Percentiles rank a stretch among this genome's conserved stretches.
phyloP scores from a whole-genome alignment of 2,888 invertebrate species.

The Odontothrips loti region DNA sequence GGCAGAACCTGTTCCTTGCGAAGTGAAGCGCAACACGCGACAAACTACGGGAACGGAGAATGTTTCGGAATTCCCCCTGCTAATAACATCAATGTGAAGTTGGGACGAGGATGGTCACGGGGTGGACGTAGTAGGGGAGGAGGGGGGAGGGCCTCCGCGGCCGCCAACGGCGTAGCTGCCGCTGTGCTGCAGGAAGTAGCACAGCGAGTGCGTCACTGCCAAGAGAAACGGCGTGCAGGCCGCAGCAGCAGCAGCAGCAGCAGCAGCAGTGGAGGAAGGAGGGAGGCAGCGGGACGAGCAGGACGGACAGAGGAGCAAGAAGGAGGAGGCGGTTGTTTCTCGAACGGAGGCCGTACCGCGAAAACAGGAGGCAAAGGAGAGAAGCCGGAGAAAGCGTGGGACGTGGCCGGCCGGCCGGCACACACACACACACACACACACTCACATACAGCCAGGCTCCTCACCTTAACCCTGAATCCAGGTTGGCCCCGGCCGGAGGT shows the following conservation, averaged over 20 bases:
- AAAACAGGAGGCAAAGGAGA: neutral
- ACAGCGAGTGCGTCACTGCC: neutral
- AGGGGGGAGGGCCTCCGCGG: neutral
- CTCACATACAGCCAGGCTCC: neutral
- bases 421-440: slow-evolving; percentile 8
- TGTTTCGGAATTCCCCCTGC: no score
- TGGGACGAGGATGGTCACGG: neutral
- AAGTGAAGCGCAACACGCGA: no score
- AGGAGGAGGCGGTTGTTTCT: neutral
- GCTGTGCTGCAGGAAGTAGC: neutral
- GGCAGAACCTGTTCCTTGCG: no score
- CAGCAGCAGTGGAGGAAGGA: neutral
- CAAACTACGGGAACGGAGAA: no score
- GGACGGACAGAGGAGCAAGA: neutral
- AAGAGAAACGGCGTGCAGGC: neutral
- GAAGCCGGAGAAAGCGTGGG: slow-evolving; percentile 23
- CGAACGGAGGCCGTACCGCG: neutral
- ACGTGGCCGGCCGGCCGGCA: neutral
- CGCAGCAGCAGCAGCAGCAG: neutral
- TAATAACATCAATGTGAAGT: no score
- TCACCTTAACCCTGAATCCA: slow-evolving; percentile 20
- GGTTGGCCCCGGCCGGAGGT: neutral
- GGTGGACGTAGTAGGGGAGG: neutral
- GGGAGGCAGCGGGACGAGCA: neutral
- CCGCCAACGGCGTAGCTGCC: neutral